Base-by-base conservation (phyloP, 2,888 invertebrate species). In the Lasioglossum marginatum region DNA sequence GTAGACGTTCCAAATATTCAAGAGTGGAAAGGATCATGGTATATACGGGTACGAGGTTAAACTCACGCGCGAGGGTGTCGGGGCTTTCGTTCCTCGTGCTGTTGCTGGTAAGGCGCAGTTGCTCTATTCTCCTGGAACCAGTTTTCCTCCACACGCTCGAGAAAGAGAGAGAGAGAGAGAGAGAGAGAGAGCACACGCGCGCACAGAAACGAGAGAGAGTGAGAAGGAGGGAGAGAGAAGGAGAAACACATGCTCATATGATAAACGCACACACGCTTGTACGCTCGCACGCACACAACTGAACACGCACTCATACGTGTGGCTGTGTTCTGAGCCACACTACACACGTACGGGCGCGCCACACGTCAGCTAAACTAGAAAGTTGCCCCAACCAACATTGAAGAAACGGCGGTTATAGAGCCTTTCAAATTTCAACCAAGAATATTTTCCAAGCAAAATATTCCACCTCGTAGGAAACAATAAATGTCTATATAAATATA, bases 81-180 rank as follows among this genome's bases (percentile, higher is more conserved):
- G 81, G 86, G 86, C 87, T 90, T 89, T 89, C 91, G 90, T 91
- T 90, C 83, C 71, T 89, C 91, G 88, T 88, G 89, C 85, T 88
- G 90, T 87, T 89, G 91, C 89, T 90, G 89, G 86, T 89, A 90
- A 91, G 88, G 89, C 89, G 91, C 92, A 91, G 94, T 93, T 94
- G 93, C 93, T 94, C 94, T 94, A 94, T 94, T 94, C 94, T 93
- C 89, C 92, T 93, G 94, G 93, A 95, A 95, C 95, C 95, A 95
- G 95, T 95, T 94, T 94, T 94, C 94, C 93, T 95, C 92, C 88
- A 90, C 91, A 90, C 90, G 85, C 86, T 79, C 79, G 72, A 70
- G 68, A 82, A 82, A 87, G 66, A 48, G 48, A 48, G 63, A 31
- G 63, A 31, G 31, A 2, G 19, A 34, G 19, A 52, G 57, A 77